Evolutionary conservation across 1,140 invertebrate species (phyloP).

Genomic region (Leptopilina clavipes): DNA sequence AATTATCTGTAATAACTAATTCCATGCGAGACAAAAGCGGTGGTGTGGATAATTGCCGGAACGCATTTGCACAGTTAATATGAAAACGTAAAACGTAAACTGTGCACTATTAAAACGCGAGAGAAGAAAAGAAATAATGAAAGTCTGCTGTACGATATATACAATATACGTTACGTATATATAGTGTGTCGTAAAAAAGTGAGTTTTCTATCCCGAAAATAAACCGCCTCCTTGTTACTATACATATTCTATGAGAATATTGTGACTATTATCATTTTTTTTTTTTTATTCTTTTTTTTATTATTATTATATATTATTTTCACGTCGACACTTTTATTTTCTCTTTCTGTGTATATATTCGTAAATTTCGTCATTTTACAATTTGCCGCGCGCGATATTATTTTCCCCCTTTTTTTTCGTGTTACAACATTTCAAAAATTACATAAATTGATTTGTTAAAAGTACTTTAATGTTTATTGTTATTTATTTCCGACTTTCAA

Average conservation of each 20-base stretch:
- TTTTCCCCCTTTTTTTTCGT: neutral
- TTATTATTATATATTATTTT: no score
- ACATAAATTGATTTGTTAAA: no score
- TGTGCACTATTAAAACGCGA: constrained; percentile 9
- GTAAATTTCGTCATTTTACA: no score
- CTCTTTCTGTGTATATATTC: no score
- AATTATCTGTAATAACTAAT: constrained; percentile 35
- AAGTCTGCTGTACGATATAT: neutral
- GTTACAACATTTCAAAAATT: neutral
- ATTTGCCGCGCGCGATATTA: no score
- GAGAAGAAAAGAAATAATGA: constrained; percentile 34
- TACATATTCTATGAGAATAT: no score
- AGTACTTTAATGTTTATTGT: no score
- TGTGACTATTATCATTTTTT: no score
- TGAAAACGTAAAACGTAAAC: constrained; percentile 32
- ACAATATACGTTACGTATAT: constrained; percentile 3
- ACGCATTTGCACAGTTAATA: constrained; percentile 35
- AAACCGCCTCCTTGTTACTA: neutral
- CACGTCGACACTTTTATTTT: no score
- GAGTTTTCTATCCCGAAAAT: constrained; percentile 25
- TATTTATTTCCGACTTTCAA: no score
- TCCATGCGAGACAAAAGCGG: constrained; percentile 28
- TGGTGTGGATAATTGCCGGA: constrained; percentile 33
- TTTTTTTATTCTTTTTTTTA: no score
- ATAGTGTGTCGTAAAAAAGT: constrained; percentile 7